Base-by-base conservation (phyloP, 2,113 vertebrate species). In the Brachionichthys hirsutus region DNA sequence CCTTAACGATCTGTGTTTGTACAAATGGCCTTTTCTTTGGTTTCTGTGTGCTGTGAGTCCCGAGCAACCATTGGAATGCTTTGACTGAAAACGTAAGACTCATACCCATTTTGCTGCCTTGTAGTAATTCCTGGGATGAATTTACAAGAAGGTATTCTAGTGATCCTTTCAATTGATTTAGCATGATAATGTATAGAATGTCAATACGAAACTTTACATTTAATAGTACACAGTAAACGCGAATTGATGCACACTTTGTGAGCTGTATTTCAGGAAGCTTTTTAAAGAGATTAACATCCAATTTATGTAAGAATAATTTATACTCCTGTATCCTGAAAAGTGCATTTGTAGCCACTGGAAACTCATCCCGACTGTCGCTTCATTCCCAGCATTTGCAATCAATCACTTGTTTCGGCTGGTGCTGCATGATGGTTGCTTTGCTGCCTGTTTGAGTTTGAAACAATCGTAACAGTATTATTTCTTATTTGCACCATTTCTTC, bases 31-130 rank as follows among this genome's bases (percentile, higher is more conserved):
- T 82, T 87, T 85, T 65, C 70, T 80, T 83, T 84, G 78, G 50
- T 80, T 80, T 82, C 72, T 84, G 78, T 85, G 75, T 55, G 48
- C 64, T 50, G 59, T 85, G 81, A 84, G 84, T 83, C 67, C 70
- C 62, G 81, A 77, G 75, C 77, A 75, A 75, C 77, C 78, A 65
- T 80, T 86, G 62, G 83, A 75, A 83, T 74, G 12, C 53, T 80
- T 77, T 49, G 67, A 76, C 70, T 77, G 56, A 77, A 83, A 85
- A 84, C 51, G 72, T 85, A 85, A 86, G 85, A 78, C 17, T 70
- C 15, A 7, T 41, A 44, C 50, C 24, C 41, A 67, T 77, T 67
- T 42, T 46, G 70, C 63, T 80, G 67, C 70, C 17, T 70, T 57
- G 65, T 46, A 56, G 54, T 30, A 70, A 11, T 53, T 53, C 41